phyloP scores from a whole-genome alignment of 2,888 invertebrate species.

The Dryococelus australis region DNA sequence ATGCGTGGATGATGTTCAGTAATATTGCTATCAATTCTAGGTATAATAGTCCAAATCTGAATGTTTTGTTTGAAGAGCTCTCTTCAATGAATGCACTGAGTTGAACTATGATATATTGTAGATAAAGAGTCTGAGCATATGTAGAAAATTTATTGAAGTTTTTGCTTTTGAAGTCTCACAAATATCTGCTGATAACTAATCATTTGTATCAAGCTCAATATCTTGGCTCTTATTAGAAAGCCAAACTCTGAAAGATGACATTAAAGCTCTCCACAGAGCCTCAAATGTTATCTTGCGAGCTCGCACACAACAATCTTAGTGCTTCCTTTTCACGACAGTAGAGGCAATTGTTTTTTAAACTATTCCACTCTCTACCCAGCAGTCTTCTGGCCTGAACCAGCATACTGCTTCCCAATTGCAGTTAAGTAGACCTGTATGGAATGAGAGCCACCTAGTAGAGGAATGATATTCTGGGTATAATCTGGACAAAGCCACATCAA shows the following conservation, averaged over 20 bases:
- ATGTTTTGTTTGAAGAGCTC: background rate
- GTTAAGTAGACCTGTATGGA: constrained; percentile 6
- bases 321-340: background rate
- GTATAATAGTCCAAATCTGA: background rate
- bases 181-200: too few relatives aligned
- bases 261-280: background rate
- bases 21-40: constrained; percentile 3
- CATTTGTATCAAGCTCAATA: background rate
- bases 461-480: background rate
- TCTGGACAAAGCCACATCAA: background rate
- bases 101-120: background rate
- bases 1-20: background rate
- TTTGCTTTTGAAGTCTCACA: too few relatives aligned
- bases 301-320: background rate
- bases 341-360: too few relatives aligned
- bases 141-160: too few relatives aligned
- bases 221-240: background rate
- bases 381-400: background rate
- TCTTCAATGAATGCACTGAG: background rate
- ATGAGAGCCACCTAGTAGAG: background rate
- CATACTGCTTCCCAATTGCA: background rate
- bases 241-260: background rate
- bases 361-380: background rate
- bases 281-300: background rate
- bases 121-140: background rate